Evolutionary conservation across 37 sponge, comb jelly and placozoan species (phyloP).

Genomic region (Spongilla lacustris): DNA sequence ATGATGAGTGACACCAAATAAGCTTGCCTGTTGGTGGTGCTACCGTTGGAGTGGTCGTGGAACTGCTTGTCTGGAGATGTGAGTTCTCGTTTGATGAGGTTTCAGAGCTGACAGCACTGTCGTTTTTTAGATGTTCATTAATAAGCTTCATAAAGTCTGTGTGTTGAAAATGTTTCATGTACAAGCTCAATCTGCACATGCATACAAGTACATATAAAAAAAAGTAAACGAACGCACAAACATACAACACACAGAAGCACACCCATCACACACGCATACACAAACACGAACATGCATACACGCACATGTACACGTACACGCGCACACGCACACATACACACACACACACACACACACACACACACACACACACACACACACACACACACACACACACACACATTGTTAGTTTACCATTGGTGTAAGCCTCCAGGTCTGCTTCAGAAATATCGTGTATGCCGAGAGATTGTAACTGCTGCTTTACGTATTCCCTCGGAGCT

Average conservation of each 20-base stretch:
- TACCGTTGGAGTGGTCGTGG: not conserved
- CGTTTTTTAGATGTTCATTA: constrained; percentile 16
- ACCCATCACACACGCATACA: too few species aligned
- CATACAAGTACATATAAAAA: too few species aligned
- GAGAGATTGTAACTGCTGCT: constrained; percentile 58
- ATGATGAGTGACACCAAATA: not conserved
- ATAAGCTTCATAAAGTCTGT: constrained; percentile 40
- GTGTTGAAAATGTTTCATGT: not conserved
- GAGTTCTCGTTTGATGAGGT: not conserved
- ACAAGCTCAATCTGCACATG: not conserved
- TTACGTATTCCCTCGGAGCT: constrained; percentile 66
- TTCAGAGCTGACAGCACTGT: not conserved
- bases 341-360: not conserved
- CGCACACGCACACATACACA: not conserved
- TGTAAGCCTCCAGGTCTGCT: constrained; percentile 71
- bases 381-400: not conserved
- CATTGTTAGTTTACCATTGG: constrained; percentile 30
- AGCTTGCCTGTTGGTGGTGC: not conserved
- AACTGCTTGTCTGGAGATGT: not conserved
- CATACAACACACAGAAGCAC: too few species aligned
- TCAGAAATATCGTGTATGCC: constrained; percentile 58
- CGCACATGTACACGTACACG: not conserved
- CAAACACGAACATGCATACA: too few species aligned
- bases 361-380: not conserved
- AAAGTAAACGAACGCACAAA: too few species aligned